Base-by-base conservation (phyloP, 2,797 vertebrate species). In the Fratercula arctica region DNA sequence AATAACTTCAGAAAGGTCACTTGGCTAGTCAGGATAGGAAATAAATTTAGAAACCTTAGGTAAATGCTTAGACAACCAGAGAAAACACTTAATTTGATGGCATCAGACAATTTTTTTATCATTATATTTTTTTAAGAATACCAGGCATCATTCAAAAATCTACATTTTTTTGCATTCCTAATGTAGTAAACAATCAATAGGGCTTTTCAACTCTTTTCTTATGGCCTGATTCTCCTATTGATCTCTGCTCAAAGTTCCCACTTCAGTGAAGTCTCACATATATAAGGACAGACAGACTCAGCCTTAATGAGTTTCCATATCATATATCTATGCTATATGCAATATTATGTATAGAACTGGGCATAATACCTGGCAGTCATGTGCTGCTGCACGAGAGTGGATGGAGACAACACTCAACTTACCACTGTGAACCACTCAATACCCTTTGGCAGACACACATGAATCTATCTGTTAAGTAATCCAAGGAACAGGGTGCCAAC, bases 1-100 rank as follows among this genome's bases (percentile, higher is more conserved):
- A 96, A 97, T 92, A 97, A 96, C 86, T 92, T 85, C 57, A 76
- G 81, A 95, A 87, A 95, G 90, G 90, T 96, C 93, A 90, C 77
- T 93, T 94, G 63, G 24, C 63, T 87, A 86, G 89, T 91, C 88
- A 93, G 26, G 11, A 33, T 61, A 73, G 64, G 84, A 96, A 95
- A 93, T 95, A 92, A 93, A 96, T 96, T 83, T 92, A 91, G 87
- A 92, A 72, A 19, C 37, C 75, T 89, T 83, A 83, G 39, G 35
- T 78, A 85, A 89, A 93, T 70, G 61, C 29, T 85, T 93, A 85
- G 68, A 76, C 37, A 77, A 85, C n/a, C 28, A 77, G 20, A 17
- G 4, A 89, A 92, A 93, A 88, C 24, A 69, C 26, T 87, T 83
- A 54, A 80, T 90, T 69, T 87, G 43, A 95, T 80, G 35, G 31